These are phyloP conservation scores for Actinia equina DNA, from an alignment of 64 coral and sea anemone species.

Conservation along the genomic window DNA sequence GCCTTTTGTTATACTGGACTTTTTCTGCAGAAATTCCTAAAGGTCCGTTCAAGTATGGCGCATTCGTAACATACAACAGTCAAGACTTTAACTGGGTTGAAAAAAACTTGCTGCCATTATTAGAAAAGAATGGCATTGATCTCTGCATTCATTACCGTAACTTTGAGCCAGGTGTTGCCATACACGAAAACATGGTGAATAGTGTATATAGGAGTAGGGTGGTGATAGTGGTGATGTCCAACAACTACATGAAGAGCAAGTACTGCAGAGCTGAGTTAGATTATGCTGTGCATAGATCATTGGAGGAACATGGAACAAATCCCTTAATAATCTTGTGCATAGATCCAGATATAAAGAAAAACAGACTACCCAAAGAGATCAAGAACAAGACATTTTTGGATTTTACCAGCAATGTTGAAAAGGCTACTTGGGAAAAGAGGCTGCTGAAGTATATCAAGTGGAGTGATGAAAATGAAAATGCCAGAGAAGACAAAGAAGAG, in stretches of 20 bases:
- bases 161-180: conserved; percentile 3
- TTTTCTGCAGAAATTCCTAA: conserved; percentile 16
- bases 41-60: conserved; percentile 18
- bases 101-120: not conserved
- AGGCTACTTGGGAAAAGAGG: conserved; percentile 9
- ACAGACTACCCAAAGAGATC: not conserved
- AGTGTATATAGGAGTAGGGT: conserved; percentile 17
- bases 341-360: not conserved
- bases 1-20: too few relatives aligned
- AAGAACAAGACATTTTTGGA: conserved; percentile 9
- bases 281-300: not conserved
- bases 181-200: conserved; percentile 14
- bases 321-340: not conserved
- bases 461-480: conserved; percentile 3
- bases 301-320: conserved; percentile 3
- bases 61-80: conserved; percentile 25
- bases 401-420: not conserved
- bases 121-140: not conserved
- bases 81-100: conserved; percentile 24
- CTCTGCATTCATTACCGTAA: conserved; percentile 8
- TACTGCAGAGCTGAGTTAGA: conserved; percentile 16
- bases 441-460: not conserved
- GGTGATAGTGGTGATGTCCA: conserved; percentile 21
- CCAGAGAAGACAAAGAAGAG: not conserved
- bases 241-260: conserved; percentile 36